phyloP scores from a whole-genome alignment of 2,888 invertebrate genomes.

The Cheiracanthium punctorium region DNA sequence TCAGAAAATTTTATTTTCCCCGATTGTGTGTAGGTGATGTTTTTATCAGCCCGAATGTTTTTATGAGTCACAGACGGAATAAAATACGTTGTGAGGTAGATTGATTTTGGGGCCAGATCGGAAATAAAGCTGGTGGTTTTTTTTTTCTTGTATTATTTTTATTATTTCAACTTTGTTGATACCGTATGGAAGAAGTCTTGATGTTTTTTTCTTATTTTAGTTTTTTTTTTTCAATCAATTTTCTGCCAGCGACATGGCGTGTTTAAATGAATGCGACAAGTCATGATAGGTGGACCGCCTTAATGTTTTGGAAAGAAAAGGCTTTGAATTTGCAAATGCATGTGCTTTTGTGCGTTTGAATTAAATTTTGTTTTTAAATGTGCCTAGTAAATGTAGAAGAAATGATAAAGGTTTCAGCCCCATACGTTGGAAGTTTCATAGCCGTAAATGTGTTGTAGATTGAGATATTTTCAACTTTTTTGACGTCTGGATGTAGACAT shows the following conservation, averaged over 20 bases:
- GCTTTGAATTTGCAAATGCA: too few species aligned
- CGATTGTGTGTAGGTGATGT: conserved; percentile 5
- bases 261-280: not conserved
- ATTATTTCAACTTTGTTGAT: not conserved
- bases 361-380: too few species aligned
- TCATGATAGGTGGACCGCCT: too few species aligned
- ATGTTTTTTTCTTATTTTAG: not conserved
- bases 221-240: not conserved
- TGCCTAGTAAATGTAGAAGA: too few species aligned
- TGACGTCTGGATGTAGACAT: too few species aligned
- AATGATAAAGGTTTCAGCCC: too few species aligned
- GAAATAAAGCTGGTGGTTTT: not conserved
- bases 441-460: too few species aligned
- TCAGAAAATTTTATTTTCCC: conserved; percentile 3
- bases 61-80: not conserved
- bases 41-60: not conserved
- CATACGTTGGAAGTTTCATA: too few species aligned
- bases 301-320: too few species aligned
- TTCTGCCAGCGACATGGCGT: not conserved
- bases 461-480: too few species aligned
- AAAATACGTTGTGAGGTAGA: not conserved
- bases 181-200: too few species aligned
- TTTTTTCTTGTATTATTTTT: not conserved
- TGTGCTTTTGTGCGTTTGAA: too few species aligned
- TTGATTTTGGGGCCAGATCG: not conserved